Conservation (phyloP, 2,797 vertebrate genomes). For the Lutra lutra region DNA sequence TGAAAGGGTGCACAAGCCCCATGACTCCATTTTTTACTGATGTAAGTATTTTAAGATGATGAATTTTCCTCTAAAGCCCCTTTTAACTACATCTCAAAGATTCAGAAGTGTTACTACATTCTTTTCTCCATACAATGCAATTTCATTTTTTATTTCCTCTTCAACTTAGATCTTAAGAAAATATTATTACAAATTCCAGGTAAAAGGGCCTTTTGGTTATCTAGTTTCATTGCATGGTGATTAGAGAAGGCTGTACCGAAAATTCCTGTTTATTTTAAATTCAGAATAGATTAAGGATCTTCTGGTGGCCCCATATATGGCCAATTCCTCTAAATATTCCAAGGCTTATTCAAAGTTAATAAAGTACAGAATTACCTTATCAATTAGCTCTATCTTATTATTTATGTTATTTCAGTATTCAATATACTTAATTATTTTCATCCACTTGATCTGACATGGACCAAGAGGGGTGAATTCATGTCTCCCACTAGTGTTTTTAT, state of each 20-base stretch:
- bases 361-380: background rate
- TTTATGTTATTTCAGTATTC: background rate
- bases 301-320: background rate
- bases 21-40: background rate
- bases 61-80: background rate
- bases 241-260: background rate
- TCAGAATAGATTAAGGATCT: background rate
- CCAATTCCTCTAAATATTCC: background rate
- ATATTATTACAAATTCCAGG: background rate
- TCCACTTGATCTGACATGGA: background rate
- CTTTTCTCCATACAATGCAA: background rate
- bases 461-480: background rate
- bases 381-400: background rate
- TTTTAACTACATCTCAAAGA: background rate
- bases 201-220: background rate
- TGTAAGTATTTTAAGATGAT: background rate
- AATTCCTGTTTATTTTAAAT: slow-evolving; percentile 1
- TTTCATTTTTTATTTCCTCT: slow-evolving; percentile 31
- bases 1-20: background rate
- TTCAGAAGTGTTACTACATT: background rate
- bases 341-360: slow-evolving; percentile 27
- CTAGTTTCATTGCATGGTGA: background rate
- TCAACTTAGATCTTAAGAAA: background rate
- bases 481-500: background rate
- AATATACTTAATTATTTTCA: slow-evolving; percentile 19